These are phyloP conservation scores for Coilia nasus DNA, from an alignment of 2,797 vertebrate species.

Conservation along the genomic window DNA sequence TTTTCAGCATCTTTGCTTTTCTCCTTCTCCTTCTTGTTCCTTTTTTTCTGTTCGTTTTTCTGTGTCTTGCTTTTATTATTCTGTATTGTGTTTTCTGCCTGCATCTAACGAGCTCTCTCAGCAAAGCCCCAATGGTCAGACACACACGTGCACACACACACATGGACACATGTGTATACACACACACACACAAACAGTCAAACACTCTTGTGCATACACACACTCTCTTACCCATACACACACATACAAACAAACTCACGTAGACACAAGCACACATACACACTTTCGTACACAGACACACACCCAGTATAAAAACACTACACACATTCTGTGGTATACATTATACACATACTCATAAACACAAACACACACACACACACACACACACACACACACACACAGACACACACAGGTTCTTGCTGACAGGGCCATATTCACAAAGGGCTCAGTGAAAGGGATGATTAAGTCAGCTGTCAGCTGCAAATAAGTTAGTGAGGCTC, in stretches of 20 bases:
- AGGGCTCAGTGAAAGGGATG: slow-evolving; percentile 4
- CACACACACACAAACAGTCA: neutral
- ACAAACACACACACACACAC: neutral
- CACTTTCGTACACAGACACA: neutral
- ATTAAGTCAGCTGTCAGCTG: neutral
- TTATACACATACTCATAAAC: neutral
- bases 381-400: neutral
- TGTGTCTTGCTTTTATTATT: slow-evolving; percentile 7
- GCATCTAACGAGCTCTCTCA: neutral
- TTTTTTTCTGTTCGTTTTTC: neutral
- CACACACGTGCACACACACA: neutral
- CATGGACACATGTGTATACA: neutral
- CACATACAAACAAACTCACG: neutral
- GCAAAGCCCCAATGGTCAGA: neutral
- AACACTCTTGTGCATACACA: neutral
- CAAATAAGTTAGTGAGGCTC: slow-evolving; percentile 4
- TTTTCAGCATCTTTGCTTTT: too few species aligned
- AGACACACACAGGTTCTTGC: neutral
- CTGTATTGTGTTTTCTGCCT: slow-evolving; percentile 7
- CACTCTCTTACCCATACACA: neutral
- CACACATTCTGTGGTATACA: too few species aligned
- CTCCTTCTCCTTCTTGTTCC: too few species aligned
- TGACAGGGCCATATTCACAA: neutral
- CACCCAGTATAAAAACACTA: neutral
- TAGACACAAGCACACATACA: neutral